Base-by-base conservation (phyloP, 2,888 invertebrate genomes). In the Sclerodermus sp. region DNA sequence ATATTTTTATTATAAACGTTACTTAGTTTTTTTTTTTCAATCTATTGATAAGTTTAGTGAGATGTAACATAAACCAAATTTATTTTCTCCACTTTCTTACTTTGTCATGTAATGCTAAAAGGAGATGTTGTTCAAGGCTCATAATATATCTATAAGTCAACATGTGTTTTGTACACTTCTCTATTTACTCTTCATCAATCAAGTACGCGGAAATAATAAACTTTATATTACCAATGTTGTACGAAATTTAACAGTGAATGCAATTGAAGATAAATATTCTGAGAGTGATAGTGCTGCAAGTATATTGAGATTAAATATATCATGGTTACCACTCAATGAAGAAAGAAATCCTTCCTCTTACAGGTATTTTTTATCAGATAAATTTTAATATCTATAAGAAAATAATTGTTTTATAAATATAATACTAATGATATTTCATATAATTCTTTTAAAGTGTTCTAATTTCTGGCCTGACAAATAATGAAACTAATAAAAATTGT, bases 321-420 rank as follows among this genome's bases (percentile, higher is more conserved):
- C 73, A 4, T 74, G 74, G 74, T 38, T 55, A 8, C 62, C 69
- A 29, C 64, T 70, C 3, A 43, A 51, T 1, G 50, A 23, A 10
- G 34, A 32, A 1, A 58, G 48, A 36, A 55, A 48, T 42, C 72
- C 69, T 18, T 59, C 59, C 14, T 74, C 67, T 1, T 74, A 74
- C 46, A 74, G 74, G 74, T 73, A 48, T 42, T n/a, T 44, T 5
- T n/a, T n/a, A n/a, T n/a, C n/a, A n/a, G n/a, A 15, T 1, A 42
- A 15, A 41, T 17, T 14, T 30, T 42, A 30, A 39, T 41, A 31
- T 37, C 44, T 12, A 1, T 12, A 8, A 18, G 30, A 30, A 36
- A 48, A 15, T 39, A 34, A 15, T 30, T 17, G 42, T 49, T 37
- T 29, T 34, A 40, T 44, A 36, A 23, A 23, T 23, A 23, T 3